Conservation (phyloP, 2,797 vertebrate species). For the Catharus ustulatus region DNA sequence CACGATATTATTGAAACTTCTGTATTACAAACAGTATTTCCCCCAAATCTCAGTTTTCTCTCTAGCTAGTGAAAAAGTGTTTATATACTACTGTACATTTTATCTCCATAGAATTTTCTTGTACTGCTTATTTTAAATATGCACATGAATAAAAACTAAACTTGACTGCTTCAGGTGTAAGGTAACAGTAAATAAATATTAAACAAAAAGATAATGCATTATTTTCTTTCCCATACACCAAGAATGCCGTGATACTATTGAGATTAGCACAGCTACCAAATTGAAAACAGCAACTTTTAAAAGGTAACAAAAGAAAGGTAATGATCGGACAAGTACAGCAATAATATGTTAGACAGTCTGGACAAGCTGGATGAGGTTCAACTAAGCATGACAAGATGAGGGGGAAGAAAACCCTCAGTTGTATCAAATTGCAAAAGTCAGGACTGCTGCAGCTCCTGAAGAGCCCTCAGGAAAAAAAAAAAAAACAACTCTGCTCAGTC, state of each 20-base stretch:
- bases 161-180: neutral
- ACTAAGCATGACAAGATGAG: neutral
- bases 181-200: neutral
- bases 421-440: conserved; percentile 43
- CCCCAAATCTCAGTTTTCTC: neutral
- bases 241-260: neutral
- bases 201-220: neutral
- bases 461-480: neutral
- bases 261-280: neutral
- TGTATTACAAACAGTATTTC: neutral
- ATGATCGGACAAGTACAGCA: neutral
- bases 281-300: neutral
- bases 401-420: neutral
- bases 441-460: neutral
- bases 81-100: neutral
- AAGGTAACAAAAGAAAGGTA: neutral
- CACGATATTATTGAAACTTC: neutral
- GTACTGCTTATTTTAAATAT: neutral
- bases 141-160: neutral
- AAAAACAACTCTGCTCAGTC: neutral
- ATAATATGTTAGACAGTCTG: neutral
- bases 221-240: neutral
- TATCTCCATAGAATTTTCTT: neutral
- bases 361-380: neutral
- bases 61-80: neutral